Evolutionary conservation across 2,888 invertebrate genomes (phyloP), one percentile per base, ranked within the genome.

Genomic region (Nesidiocoris tenuis): DNA sequence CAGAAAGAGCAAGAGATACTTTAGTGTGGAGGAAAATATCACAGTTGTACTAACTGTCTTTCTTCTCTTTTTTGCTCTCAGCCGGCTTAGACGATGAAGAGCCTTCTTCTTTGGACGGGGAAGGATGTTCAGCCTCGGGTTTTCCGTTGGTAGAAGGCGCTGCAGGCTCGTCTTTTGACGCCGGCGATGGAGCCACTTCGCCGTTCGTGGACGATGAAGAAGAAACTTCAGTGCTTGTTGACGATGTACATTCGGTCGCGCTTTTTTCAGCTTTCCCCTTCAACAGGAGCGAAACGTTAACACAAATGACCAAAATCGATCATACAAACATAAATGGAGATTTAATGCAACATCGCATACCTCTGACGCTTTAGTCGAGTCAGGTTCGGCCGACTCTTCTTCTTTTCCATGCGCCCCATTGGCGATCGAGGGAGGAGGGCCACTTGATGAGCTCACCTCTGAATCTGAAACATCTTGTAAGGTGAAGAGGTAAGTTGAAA

Each of bases 381-480:
- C 67, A 16, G 55, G 55, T 56, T 21, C 56, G 1, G 67, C 9
- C 19, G 56, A 19, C 1, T 22, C 72, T 61, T 72, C 72, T 12
- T n/a, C 18, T 39, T 39, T 39, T 12, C 39, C 39, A 12, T 39
- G 39, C 18, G 21, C 22, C 0, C 74, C 74, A 25, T 74, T 74
- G 16, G 25, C 39, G 16, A 66, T 24, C 18, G 65, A 64, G 7
- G 65, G 21, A 1, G 63, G 19, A 12, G 74, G 64, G 1, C 22
- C 65, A 24, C 66, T 74, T 55, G 72, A 72, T 12, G 76, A 76
- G 59, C 71, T 76, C n/a, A 76, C 76, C 56, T 76, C 76, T 23
- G 76, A 76, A 76, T 76, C 76, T 76, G 55, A 17, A 70, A 76
- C 39, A 12, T 39, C 39, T 39, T 39, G n/a, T n/a, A n/a, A n/a